phyloP scores from a whole-genome alignment of 1,140 invertebrate genomes.

The Limonius californicus region DNA sequence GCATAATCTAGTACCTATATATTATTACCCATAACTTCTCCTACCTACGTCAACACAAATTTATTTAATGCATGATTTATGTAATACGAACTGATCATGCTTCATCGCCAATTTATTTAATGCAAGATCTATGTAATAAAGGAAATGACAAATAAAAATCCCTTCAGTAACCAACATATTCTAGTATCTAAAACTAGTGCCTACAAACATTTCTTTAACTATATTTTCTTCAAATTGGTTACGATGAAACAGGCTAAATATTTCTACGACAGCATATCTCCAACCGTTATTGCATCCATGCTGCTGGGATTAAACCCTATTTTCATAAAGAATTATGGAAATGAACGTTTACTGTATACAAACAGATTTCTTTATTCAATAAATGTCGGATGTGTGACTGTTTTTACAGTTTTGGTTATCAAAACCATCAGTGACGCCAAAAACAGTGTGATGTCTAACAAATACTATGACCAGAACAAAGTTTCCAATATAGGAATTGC shows the following conservation, averaged over 20 bases:
- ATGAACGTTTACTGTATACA: background rate
- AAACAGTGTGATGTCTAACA: background rate
- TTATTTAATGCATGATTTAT: too few relatives aligned
- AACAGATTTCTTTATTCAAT: constrained; percentile 19
- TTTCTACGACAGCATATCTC: constrained; percentile 7
- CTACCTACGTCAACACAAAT: too few relatives aligned
- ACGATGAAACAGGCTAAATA: background rate
- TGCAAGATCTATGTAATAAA: too few relatives aligned
- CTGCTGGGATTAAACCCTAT: constrained; percentile 19
- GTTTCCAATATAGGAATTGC: constrained; percentile 24
- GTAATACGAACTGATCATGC: too few relatives aligned
- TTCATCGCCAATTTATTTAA: too few relatives aligned
- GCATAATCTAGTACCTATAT: too few relatives aligned
- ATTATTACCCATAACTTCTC: too few relatives aligned
- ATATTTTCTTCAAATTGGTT: too few relatives aligned
- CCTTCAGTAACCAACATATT: too few relatives aligned
- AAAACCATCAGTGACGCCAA: background rate
- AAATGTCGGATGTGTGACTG: constrained; percentile 14
- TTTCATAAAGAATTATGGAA: constrained; percentile 5
- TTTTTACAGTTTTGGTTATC: constrained; percentile 14
- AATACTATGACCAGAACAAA: constrained; percentile 19
- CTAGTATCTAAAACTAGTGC: too few relatives aligned
- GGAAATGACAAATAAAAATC: too few relatives aligned
- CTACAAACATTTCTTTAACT: too few relatives aligned
- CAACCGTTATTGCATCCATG: constrained; percentile 9